A percentile compares a stretch with the other conserved stretches of the same genome.
Evolutionary conservation across 2,797 vertebrate genomes (phyloP).

Genomic region (Sylvilagus floridanus): DNA sequence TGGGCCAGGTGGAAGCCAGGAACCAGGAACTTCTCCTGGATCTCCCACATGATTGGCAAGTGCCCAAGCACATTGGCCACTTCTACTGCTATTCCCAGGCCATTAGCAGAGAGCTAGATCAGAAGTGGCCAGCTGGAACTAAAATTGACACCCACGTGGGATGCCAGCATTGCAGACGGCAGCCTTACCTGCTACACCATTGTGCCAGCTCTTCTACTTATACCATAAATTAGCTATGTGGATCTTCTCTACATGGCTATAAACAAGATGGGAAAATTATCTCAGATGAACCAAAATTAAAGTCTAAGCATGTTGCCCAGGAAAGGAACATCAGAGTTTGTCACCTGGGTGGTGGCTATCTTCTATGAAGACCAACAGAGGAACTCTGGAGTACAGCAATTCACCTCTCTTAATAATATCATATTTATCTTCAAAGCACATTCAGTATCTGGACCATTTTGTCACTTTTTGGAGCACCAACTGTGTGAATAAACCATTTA

Average conservation of each 20-base stretch:
- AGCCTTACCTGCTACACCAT: too few species aligned
- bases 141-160: too few species aligned
- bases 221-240: slow-evolving; percentile 34
- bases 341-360: background rate
- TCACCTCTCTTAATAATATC: background rate
- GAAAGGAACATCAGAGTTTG: background rate
- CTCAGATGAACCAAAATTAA: slow-evolving; percentile 1
- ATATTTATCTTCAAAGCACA: slow-evolving; percentile 22
- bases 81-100: too few species aligned
- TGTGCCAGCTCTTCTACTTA: too few species aligned
- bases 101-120: too few species aligned
- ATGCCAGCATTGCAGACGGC: too few species aligned
- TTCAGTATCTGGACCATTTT: background rate
- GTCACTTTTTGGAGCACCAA: background rate
- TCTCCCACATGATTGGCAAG: too few species aligned
- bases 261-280: background rate
- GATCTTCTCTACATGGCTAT: background rate
- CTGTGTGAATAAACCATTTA: slow-evolving; percentile 21
- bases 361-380: background rate
- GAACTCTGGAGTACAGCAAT: background rate
- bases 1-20: too few species aligned
- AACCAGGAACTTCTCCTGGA: too few species aligned
- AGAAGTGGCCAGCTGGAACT: too few species aligned
- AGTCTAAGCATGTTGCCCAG: background rate
- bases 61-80: too few species aligned